Evolutionary conservation across 64 coral and sea anemone species (phyloP).

Genomic region (Stylophora pistillata): DNA sequence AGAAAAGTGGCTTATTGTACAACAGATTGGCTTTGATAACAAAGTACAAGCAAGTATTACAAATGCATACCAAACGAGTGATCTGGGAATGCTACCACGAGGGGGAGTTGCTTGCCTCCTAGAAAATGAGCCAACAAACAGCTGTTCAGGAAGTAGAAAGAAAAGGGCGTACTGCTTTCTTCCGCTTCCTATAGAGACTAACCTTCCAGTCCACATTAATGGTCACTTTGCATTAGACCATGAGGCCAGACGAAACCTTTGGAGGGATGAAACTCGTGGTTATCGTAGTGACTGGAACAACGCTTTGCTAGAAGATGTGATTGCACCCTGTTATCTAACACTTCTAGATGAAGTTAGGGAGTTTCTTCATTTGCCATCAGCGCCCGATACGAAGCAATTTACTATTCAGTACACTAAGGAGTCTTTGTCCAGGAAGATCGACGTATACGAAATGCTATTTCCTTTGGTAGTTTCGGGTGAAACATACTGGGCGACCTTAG

Average conservation of each 20-base stretch:
- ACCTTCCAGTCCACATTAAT: conserved; percentile 84
- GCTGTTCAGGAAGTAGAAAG: not conserved
- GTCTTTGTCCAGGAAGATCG: not conserved
- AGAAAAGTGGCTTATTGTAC: conserved; percentile 70
- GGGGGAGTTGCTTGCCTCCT: conserved; percentile 74
- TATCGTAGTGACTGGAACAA: conserved; percentile 72
- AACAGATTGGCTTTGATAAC: conserved; percentile 73
- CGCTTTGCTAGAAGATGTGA: conserved; percentile 44
- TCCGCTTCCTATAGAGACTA: conserved; percentile 69
- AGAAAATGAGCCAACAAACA: not conserved
- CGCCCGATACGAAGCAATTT: not conserved
- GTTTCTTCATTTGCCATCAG: conserved; percentile 28
- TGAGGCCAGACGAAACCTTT: conserved; percentile 72
- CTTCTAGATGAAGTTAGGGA: conserved; percentile 43
- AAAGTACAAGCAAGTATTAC: conserved; percentile 8
- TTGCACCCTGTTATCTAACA: conserved; percentile 79
- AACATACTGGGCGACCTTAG: conserved; percentile 33
- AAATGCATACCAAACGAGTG: conserved; percentile 26
- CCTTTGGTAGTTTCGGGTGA: not conserved
- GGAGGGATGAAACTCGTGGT: conserved; percentile 25
- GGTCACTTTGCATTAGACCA: conserved; percentile 95
- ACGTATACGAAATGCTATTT: conserved; percentile 6
- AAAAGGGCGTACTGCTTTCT: conserved; percentile 85
- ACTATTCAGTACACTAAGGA: conserved; percentile 1
- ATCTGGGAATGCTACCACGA: conserved; percentile 84